A percentile compares a stretch with the other conserved stretches of the same genome.
phyloP scores from a whole-genome alignment of 2,888 invertebrate genomes.

The Beris chalybata region DNA sequence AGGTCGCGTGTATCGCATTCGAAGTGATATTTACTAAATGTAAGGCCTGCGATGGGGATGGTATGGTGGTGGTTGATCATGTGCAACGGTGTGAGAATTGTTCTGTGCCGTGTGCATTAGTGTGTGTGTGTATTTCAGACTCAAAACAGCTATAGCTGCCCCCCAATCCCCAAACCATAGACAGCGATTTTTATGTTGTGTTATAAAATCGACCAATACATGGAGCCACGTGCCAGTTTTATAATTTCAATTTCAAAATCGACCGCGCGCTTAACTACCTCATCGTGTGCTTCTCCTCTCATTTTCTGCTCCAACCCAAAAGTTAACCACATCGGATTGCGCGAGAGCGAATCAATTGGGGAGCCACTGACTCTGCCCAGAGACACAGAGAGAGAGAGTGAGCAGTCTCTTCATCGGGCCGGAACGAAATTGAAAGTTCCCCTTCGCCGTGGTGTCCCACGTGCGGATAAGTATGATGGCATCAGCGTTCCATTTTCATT shows the following conservation, averaged over 20 bases:
- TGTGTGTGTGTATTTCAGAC: neutral
- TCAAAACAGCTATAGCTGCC: neutral
- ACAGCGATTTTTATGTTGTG: constrained; percentile 41
- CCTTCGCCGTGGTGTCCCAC: neutral
- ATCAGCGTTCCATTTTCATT: no score
- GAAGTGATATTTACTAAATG: constrained; percentile 31
- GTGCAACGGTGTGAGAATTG: neutral
- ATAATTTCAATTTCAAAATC: constrained; percentile 17
- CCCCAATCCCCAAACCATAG: constrained; percentile 42
- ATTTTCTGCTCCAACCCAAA: neutral
- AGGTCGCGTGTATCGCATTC: constrained; percentile 57
- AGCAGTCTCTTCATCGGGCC: neutral
- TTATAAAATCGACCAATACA: neutral
- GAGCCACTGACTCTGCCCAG: neutral
- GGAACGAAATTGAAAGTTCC: constrained; percentile 19
- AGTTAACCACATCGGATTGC: no score
- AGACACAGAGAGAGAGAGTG: no score
- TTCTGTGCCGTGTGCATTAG: neutral
- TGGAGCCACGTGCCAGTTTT: constrained; percentile 10
- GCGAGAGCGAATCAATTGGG: neutral
- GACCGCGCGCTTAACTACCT: constrained; percentile 1
- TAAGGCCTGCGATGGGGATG: neutral
- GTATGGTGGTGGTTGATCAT: neutral
- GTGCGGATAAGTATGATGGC: no score
- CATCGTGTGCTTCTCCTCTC: neutral